Percentiles rank a stretch among this genome's conserved stretches.
Evolutionary conservation across 2,888 invertebrate genomes (phyloP).

Genomic region (Ischnus inquisitorius): DNA sequence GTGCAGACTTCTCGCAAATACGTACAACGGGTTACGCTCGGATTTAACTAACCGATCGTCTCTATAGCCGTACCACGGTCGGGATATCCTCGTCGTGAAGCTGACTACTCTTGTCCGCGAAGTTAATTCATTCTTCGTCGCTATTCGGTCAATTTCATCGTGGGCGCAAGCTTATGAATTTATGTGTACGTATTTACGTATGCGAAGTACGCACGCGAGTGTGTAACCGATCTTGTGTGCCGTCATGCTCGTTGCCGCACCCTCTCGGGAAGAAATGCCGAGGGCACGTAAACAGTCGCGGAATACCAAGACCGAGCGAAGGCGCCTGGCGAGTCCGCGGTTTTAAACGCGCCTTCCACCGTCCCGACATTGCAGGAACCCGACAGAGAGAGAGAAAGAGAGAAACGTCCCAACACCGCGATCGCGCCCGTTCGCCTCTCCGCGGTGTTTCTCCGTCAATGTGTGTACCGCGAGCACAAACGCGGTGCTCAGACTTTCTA

Average conservation of each 20-base stretch:
- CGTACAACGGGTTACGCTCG: conserved; percentile 16
- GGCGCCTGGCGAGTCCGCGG: conserved; percentile 23
- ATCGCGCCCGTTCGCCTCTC: neutral
- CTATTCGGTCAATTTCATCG: neutral
- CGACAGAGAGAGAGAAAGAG: no score
- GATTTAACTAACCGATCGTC: conserved; percentile 10
- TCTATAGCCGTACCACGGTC: neutral
- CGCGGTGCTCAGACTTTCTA: conserved; percentile 65
- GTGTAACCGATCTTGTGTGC: conserved; percentile 14
- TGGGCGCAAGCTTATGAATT: neutral
- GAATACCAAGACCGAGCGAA: conserved; percentile 31
- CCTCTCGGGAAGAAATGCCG: conserved; percentile 51
- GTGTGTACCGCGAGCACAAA: conserved; percentile 12
- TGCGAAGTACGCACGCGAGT: conserved; percentile 27
- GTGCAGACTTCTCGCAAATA: conserved; percentile 51
- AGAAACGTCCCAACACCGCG: neutral
- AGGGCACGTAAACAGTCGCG: conserved; percentile 45
- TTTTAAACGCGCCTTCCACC: conserved; percentile 16
- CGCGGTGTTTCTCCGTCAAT: neutral
- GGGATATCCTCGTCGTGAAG: neutral
- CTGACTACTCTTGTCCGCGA: neutral
- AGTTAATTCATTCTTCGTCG: neutral
- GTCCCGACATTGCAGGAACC: neutral
- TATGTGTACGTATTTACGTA: conserved; percentile 36
- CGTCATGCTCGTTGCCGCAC: conserved; percentile 29